Conservation (phyloP, 2,888 invertebrate species). For the Gymnocheta viridis region DNA sequence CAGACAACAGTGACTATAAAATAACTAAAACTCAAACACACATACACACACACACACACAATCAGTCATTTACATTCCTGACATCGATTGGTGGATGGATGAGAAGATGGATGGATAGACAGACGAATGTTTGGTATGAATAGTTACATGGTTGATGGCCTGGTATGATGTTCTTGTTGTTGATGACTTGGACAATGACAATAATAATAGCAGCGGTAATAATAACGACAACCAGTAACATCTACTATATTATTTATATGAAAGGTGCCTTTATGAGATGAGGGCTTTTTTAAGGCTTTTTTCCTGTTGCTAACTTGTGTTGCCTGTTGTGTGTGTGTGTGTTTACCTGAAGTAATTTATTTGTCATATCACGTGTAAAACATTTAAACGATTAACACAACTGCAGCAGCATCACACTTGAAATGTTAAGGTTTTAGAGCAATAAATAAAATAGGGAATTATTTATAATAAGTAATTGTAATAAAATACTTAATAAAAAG, state of each 20-base stretch:
- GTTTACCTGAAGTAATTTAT: constrained; percentile 77
- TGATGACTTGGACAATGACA: constrained; percentile 54
- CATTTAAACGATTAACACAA: constrained; percentile 76
- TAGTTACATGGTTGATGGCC: constrained; percentile 1
- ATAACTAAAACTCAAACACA: background rate
- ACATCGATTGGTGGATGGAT: constrained; percentile 33
- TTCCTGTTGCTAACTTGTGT: background rate
- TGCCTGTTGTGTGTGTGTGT: constrained; percentile 20
- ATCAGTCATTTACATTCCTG: background rate
- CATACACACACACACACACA: background rate
- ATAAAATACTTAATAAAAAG: background rate
- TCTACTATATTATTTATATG: constrained; percentile 9
- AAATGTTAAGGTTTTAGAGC: background rate
- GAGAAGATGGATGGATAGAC: constrained; percentile 44
- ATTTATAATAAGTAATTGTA: background rate
- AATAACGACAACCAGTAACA: constrained; percentile 30
- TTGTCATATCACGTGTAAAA: constrained; percentile 82
- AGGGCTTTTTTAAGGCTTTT: background rate
- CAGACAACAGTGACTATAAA: constrained; percentile 26
- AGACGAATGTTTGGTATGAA: background rate
- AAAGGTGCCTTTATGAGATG: constrained; percentile 12
- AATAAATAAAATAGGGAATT: background rate
- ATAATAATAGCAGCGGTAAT: constrained; percentile 38
- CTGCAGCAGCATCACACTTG: constrained; percentile 30
- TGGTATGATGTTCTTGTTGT: constrained; percentile 22